Evolutionary conservation across 37 sponge, comb jelly and placozoan species (phyloP).

Genomic region (Ianthella basta): DNA sequence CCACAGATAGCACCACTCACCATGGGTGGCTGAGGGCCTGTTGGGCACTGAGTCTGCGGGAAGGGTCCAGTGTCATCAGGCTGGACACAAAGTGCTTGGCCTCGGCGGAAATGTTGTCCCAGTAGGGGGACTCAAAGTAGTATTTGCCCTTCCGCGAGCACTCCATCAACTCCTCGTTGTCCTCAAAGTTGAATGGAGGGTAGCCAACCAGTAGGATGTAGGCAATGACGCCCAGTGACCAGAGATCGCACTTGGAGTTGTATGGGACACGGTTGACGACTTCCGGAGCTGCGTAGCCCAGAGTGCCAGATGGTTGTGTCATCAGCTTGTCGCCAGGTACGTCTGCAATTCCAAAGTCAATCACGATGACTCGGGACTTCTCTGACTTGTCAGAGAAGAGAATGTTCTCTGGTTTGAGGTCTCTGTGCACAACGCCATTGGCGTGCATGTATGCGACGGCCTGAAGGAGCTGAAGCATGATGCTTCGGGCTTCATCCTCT

Average conservation of each 20-base stretch:
- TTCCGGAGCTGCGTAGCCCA: constrained; percentile 26
- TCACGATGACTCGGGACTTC: constrained; percentile 12
- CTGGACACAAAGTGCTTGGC: constrained; percentile 38
- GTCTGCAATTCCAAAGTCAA: constrained; percentile 30
- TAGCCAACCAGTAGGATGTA: constrained; percentile 29
- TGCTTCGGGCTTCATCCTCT: constrained; percentile 17
- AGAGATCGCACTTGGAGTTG: not conserved
- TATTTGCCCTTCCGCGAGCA: not conserved
- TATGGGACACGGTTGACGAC: constrained; percentile 16
- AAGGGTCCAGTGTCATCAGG: not conserved
- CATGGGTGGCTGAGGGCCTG: constrained; percentile 25
- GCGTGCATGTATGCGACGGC: constrained; percentile 6
- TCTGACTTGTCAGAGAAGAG: constrained; percentile 25
- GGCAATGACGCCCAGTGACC: constrained; percentile 25
- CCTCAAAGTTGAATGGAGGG: constrained; percentile 18
- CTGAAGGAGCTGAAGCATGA: constrained; percentile 24
- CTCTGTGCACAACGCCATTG: constrained; percentile 23
- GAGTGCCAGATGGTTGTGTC: constrained; percentile 19
- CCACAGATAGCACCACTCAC: not conserved
- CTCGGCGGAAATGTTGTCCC: constrained; percentile 20
- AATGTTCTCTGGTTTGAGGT: constrained; percentile 22
- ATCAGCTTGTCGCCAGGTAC: constrained; percentile 13
- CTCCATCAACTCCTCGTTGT: constrained; percentile 3
- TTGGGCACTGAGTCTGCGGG: not conserved
- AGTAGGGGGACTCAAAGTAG: constrained; percentile 18